phyloP scores from a whole-genome alignment of 2,113 vertebrate species.

The Microtus ochrogaster region DNA sequence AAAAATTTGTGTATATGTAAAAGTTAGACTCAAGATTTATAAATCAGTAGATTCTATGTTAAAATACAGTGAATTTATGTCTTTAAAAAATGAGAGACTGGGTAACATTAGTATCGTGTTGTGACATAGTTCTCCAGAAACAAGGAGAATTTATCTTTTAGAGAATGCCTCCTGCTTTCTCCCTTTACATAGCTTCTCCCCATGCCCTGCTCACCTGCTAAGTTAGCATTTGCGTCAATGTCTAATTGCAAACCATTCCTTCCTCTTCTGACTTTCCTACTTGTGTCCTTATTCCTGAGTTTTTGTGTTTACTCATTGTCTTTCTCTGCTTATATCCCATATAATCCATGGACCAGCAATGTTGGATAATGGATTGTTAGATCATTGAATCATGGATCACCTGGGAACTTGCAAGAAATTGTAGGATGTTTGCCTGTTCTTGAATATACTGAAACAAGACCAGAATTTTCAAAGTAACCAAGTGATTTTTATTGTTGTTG shows the following conservation, averaged over 20 bases:
- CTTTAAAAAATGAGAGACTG: constrained; percentile 23
- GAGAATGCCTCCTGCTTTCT: background rate
- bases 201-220: background rate
- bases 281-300: background rate
- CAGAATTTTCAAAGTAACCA: background rate
- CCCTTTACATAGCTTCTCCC: background rate
- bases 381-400: background rate
- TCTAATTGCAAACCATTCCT: background rate
- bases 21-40: background rate
- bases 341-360: background rate
- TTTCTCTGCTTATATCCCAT: background rate
- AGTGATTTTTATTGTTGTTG: background rate
- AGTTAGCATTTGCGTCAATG: background rate
- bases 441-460: background rate
- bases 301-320: background rate
- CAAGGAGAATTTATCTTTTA: background rate
- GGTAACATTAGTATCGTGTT: background rate
- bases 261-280: background rate
- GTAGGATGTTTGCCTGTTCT: background rate
- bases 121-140: background rate
- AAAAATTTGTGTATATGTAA: background rate
- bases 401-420: background rate
- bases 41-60: background rate
- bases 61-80: constrained; percentile 3
- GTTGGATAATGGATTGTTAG: too few species aligned